phyloP scores from a whole-genome alignment of 2,113 vertebrate genomes.

The Perca fluviatilis region DNA sequence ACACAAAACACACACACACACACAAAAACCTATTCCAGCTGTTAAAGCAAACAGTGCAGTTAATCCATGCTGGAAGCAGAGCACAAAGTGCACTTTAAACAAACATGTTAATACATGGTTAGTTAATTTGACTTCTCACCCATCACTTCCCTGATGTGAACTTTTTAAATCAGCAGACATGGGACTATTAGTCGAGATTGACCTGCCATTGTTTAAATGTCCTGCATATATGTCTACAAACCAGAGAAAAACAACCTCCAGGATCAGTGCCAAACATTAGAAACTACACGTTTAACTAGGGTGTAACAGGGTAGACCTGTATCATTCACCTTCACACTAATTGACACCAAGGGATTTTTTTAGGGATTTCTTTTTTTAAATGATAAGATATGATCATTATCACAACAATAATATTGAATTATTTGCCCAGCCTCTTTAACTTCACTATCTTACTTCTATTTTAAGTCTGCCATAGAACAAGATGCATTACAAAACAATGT shows the following conservation, averaged over 20 bases:
- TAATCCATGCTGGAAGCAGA: constrained; percentile 64
- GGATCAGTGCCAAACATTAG: not conserved
- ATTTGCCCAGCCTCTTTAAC: not conserved
- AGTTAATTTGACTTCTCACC: constrained; percentile 35
- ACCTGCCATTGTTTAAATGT: not conserved
- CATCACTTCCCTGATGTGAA: not conserved
- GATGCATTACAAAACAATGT: not conserved
- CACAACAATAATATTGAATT: not conserved
- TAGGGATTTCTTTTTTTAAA: not conserved
- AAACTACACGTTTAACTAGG: not conserved
- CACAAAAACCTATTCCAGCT: constrained; percentile 27
- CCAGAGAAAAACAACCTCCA: not conserved
- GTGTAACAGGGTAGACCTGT: too few species aligned
- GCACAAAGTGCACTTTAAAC: constrained; percentile 37
- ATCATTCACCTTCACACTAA: too few species aligned
- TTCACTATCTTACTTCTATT: not conserved
- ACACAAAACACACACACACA: too few species aligned
- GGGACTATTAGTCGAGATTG: not conserved
- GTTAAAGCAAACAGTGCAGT: constrained; percentile 49
- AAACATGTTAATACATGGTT: constrained; percentile 62
- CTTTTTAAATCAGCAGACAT: not conserved
- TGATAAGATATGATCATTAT: not conserved
- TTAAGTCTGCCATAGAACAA: not conserved
- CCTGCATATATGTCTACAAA: constrained; percentile 1
- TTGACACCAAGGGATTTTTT: not conserved